phyloP scores from a whole-genome alignment of 2,113 vertebrate species.

The Mastomys coucha region DNA sequence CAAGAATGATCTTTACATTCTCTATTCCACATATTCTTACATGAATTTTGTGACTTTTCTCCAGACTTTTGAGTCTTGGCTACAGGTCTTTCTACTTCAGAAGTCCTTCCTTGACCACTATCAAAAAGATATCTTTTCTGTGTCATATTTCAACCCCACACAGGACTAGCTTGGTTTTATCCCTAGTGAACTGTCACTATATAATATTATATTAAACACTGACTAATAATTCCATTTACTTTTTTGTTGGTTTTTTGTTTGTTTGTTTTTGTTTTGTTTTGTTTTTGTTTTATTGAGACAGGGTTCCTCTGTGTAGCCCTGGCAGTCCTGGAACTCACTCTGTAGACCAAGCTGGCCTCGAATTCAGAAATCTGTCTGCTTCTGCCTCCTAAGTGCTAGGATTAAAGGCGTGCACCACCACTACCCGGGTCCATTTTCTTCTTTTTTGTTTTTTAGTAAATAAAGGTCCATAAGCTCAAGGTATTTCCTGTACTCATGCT shows the following conservation, averaged over 20 bases:
- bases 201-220: neutral
- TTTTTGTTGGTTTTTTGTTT: neutral
- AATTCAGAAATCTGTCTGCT: too few relatives aligned
- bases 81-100: neutral
- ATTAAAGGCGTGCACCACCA: too few relatives aligned
- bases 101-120: neutral
- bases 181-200: neutral
- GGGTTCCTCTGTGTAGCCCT: too few relatives aligned
- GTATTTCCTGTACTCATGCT: neutral
- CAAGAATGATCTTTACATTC: neutral
- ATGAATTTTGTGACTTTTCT: neutral
- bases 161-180: neutral
- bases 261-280: too few relatives aligned
- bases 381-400: too few relatives aligned
- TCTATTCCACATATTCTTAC: neutral
- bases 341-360: too few relatives aligned
- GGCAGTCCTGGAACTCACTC: too few relatives aligned
- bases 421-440: neutral
- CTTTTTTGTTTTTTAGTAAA: neutral
- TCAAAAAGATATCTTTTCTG: accelerated
- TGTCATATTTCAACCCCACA: neutral
- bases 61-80: accelerated
- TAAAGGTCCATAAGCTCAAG: neutral
- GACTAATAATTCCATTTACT: neutral
- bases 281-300: too few relatives aligned